Evolutionary conservation across 2,888 invertebrate species (phyloP).

Genomic region (Arctia plantaginis): DNA sequence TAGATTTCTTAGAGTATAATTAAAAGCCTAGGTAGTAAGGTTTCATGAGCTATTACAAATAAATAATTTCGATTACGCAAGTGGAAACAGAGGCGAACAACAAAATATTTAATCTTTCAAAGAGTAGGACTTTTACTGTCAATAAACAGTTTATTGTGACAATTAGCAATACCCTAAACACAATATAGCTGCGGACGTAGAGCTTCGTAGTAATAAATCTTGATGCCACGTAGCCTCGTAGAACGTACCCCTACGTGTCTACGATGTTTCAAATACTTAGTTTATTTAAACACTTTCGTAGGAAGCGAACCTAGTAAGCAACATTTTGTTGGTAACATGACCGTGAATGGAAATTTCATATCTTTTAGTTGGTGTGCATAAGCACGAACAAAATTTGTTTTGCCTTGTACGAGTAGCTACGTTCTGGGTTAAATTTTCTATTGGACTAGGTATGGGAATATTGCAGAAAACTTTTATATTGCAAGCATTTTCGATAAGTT

Average conservation of each 20-base stretch:
- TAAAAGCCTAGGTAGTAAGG: slow-evolving; percentile 14
- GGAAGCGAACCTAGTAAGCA: slow-evolving; percentile 38
- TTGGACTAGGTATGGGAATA: neutral
- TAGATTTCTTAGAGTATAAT: slow-evolving; percentile 12
- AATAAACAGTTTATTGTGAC: slow-evolving; percentile 56
- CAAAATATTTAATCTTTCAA: slow-evolving; percentile 41
- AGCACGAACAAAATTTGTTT: neutral
- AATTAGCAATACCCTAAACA: slow-evolving; percentile 54
- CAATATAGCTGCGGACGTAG: slow-evolving; percentile 55
- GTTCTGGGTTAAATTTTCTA: neutral
- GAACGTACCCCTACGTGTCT: slow-evolving; percentile 53
- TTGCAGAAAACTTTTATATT: neutral
- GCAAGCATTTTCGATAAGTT: neutral
- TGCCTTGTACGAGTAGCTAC: neutral
- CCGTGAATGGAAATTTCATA: slow-evolving; percentile 30
- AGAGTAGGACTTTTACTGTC: slow-evolving; percentile 36
- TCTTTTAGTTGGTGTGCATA: slow-evolving; percentile 16
- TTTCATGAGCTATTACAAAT: slow-evolving; percentile 22
- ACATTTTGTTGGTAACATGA: slow-evolving; percentile 38
- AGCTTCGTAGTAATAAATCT: slow-evolving; percentile 67
- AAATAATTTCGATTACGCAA: slow-evolving; percentile 16
- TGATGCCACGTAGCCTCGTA: slow-evolving; percentile 60
- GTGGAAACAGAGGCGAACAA: slow-evolving; percentile 33
- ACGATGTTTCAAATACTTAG: slow-evolving; percentile 53
- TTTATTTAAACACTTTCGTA: slow-evolving; percentile 50